Evolutionary conservation across 2,888 invertebrate genomes (phyloP).

Genomic region (Torymus auratus): DNA sequence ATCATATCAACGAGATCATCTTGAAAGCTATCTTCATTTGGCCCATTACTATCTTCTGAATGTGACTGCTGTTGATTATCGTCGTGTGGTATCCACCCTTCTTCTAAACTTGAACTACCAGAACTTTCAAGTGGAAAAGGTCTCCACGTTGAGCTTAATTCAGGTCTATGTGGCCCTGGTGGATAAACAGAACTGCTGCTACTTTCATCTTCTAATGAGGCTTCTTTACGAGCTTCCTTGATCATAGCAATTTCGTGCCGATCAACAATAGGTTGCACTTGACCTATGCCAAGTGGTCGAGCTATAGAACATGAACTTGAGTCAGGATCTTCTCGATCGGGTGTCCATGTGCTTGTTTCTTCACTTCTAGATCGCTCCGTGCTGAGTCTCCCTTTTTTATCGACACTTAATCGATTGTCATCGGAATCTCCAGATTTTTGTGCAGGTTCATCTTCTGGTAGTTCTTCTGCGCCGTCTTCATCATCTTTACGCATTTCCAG

Average conservation of each 20-base stretch:
- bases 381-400: slow-evolving; percentile 80
- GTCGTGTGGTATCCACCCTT: slow-evolving; percentile 86
- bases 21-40: slow-evolving; percentile 80
- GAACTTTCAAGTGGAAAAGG: slow-evolving; percentile 91
- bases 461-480: slow-evolving; percentile 79
- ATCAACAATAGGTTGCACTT: slow-evolving; percentile 73
- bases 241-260: slow-evolving; percentile 72
- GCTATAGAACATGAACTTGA: slow-evolving; percentile 86
- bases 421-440: slow-evolving; percentile 62
- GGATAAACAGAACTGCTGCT: slow-evolving; percentile 67
- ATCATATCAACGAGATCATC: slow-evolving; percentile 88
- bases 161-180: slow-evolving; percentile 79
- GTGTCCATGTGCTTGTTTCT: slow-evolving; percentile 88
- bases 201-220: slow-evolving; percentile 70
- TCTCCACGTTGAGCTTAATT: slow-evolving; percentile 88
- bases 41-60: slow-evolving; percentile 72
- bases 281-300: slow-evolving; percentile 87
- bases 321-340: slow-evolving; percentile 78
- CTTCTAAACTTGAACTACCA: slow-evolving; percentile 91
- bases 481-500: slow-evolving; percentile 82
- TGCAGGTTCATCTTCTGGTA: slow-evolving; percentile 72
- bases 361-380: slow-evolving; percentile 88
- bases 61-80: slow-evolving; percentile 69
- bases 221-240: slow-evolving; percentile 66
- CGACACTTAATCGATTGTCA: slow-evolving; percentile 66